Evolutionary conservation across 35 echinoderm and acorn worm species (phyloP).

Genomic region (Ptychodera flava): DNA sequence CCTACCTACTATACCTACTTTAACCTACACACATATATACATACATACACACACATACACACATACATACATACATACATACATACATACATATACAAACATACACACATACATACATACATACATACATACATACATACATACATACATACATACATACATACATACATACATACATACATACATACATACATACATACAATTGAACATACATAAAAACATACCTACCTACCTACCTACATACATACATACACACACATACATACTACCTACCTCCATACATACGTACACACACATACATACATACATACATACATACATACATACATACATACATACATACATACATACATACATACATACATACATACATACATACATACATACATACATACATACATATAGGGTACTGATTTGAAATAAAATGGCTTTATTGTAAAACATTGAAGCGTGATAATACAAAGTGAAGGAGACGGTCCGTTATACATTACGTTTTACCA

Average conservation of each 20-base stretch:
- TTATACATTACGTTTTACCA: too few species aligned
- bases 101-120: not conserved
- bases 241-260: not conserved
- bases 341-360: constrained; percentile 2
- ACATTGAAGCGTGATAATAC: too few species aligned
- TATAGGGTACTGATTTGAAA: too few species aligned
- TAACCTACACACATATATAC: not conserved
- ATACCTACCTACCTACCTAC: not conserved
- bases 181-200: not conserved
- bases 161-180: not conserved
- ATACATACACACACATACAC: not conserved
- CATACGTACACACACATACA: not conserved
- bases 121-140: not conserved
- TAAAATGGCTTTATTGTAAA: too few species aligned
- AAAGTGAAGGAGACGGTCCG: too few species aligned
- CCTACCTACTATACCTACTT: not conserved
- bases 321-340: not conserved
- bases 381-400: constrained; percentile 2
- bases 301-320: not conserved
- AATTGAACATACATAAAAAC: not conserved
- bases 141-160: not conserved
- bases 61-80: not conserved
- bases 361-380: constrained; percentile 2
- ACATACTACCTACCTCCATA: not conserved
- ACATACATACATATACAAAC: not conserved